phyloP scores from a whole-genome alignment of 2,888 invertebrate species.

The Chrysotoxum bicinctum region DNA sequence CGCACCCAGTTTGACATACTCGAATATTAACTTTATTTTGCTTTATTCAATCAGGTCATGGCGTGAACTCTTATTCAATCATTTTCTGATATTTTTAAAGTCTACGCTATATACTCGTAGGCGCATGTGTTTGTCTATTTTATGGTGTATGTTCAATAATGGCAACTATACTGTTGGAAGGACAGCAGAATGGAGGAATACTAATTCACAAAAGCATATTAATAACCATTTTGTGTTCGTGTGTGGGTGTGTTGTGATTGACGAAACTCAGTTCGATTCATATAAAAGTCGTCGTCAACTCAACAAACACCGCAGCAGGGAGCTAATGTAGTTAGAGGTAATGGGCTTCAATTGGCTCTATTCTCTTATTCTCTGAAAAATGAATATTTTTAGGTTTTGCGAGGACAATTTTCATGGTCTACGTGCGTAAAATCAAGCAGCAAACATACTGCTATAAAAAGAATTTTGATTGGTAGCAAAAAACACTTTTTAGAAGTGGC shows the following conservation, averaged over 20 bases:
- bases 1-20: not conserved
- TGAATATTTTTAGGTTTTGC: not conserved
- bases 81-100: not conserved
- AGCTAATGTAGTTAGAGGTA: not conserved
- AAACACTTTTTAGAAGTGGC: no score
- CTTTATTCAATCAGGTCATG: constrained; percentile 55
- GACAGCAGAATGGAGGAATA: not conserved
- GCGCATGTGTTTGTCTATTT: not conserved
- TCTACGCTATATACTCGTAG: not conserved
- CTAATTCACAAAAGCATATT: not conserved
- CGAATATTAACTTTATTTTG: constrained; percentile 6
- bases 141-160: not conserved
- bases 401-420: not conserved
- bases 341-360: not conserved
- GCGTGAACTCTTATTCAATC: constrained; percentile 25
- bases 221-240: not conserved
- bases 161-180: not conserved
- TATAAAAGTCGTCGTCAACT: not conserved
- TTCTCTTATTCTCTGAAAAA: not conserved
- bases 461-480: not conserved
- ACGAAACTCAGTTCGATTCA: not conserved
- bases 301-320: not conserved
- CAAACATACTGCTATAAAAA: constrained; percentile 5
- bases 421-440: not conserved
- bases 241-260: not conserved